Conservation (phyloP, 2,113 vertebrate genomes). For the Ailurus styani region DNA sequence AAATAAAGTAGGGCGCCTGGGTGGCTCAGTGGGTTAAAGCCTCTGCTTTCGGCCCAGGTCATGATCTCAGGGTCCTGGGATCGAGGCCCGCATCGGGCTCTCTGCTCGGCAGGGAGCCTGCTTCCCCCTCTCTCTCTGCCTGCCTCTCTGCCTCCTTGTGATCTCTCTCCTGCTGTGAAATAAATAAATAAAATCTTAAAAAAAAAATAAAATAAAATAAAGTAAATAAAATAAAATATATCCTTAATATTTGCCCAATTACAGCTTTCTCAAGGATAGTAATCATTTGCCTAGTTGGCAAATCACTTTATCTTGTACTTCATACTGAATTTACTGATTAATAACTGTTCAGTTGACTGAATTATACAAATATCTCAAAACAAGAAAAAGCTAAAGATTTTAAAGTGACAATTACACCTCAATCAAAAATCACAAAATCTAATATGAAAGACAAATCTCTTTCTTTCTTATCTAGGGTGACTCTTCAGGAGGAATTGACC, state of each 20-base stretch:
- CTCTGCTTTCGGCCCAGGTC: no score
- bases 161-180: no score
- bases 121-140: no score
- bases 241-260: not conserved
- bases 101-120: no score
- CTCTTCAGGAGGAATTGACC: not conserved
- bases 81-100: no score
- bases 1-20: no score
- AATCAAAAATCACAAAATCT: not conserved
- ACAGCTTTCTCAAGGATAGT: not conserved
- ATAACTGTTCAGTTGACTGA: not conserved
- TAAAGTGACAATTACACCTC: not conserved
- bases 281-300: not conserved
- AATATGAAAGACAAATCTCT: not conserved
- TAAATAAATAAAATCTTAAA: no score
- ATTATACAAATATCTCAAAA: not conserved
- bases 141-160: no score
- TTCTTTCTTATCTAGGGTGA: not conserved
- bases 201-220: not conserved
- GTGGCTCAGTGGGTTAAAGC: no score
- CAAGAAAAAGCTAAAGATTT: not conserved
- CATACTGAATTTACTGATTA: not conserved
- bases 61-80: no score
- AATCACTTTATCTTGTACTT: not conserved
- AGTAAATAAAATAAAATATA: not conserved